Evolutionary conservation across 2,888 invertebrate genomes (phyloP), one percentile per base, ranked within the genome.

Genomic region (Drosophila suboccidentalis): DNA sequence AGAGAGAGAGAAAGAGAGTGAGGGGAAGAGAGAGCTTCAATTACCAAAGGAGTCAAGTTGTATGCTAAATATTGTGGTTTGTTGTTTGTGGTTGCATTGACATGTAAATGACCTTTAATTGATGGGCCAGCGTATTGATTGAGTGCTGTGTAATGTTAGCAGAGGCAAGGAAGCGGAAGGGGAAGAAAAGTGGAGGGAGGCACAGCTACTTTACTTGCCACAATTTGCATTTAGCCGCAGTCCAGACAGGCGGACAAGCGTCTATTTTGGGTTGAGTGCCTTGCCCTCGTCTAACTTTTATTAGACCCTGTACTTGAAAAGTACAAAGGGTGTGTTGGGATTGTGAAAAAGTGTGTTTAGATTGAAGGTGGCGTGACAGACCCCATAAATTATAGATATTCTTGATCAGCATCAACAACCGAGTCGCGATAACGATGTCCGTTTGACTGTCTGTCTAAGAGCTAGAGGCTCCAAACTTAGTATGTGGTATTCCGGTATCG

Each of bases 61-160:
- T 72, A 57, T 62, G 67, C 73, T 67, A 78, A 68, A 74, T 78
- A 65, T 65, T 57, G 34, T 47, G 68, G 34, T 53, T 36, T 63
- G 22, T 41, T 58, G 43, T 60, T 63, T 47, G 50, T 46, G 74
- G 69, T 69, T 78, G 84, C 80, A 87, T 85, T 82, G 88, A 86
- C 86, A 88, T 86, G 86, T 80, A 87, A 86, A 87, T 87, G 86
- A 86, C 84, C 87, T 83, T 87, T 87, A 87, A 87, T 87, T 87
- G 86, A 83, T 86, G 85, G 82, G 80, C 77, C 47, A 63, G 69
- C 64, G 34, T 64, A 72, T 89, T 82, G 88, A 88, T 88, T 80
- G 80, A 82, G 90, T 75, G 75, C 62, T 36, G 51, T 54, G 11
- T 10, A 46, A 51, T 38, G 38, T 26, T 15, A 55, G 34, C 17